These are phyloP conservation scores for Nothoprocta pentlandii DNA, from an alignment of 2,113 vertebrate genomes.

Conservation along the genomic window DNA sequence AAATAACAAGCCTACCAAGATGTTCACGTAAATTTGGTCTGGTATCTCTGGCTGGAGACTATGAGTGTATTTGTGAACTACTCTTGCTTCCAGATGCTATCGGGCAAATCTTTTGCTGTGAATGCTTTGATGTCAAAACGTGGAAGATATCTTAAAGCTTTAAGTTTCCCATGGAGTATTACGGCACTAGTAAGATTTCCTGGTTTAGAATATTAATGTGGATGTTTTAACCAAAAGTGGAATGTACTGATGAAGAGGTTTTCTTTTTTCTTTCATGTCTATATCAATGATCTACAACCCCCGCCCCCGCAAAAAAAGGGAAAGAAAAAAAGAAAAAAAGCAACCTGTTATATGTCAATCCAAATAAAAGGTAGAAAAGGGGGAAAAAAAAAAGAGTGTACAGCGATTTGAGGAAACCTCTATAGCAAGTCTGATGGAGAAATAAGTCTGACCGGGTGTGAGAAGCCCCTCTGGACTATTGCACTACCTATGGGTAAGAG, in stretches of 20 bases:
- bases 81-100: conserved; percentile 17
- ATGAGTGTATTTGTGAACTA: not conserved
- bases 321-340: no score
- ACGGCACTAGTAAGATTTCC: not conserved
- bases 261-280: not conserved
- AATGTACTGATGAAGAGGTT: not conserved
- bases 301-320: not conserved
- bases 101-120: not conserved
- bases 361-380: not conserved
- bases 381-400: not conserved
- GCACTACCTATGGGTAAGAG: not conserved
- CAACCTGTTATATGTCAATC: not conserved
- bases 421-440: not conserved
- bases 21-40: not conserved
- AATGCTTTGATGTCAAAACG: conserved; percentile 17
- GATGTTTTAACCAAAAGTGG: not conserved
- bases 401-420: not conserved
- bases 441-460: not conserved
- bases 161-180: not conserved
- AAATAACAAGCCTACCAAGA: rapidly evolving
- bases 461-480: not conserved
- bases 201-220: not conserved
- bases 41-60: not conserved
- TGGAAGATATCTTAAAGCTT: conserved; percentile 20
- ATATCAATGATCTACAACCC: not conserved